Percentiles rank a stretch among this genome's conserved stretches.
These are phyloP conservation scores for Helicoverpa assulta DNA, from an alignment of 2,888 invertebrate species.

Conservation along the genomic window DNA sequence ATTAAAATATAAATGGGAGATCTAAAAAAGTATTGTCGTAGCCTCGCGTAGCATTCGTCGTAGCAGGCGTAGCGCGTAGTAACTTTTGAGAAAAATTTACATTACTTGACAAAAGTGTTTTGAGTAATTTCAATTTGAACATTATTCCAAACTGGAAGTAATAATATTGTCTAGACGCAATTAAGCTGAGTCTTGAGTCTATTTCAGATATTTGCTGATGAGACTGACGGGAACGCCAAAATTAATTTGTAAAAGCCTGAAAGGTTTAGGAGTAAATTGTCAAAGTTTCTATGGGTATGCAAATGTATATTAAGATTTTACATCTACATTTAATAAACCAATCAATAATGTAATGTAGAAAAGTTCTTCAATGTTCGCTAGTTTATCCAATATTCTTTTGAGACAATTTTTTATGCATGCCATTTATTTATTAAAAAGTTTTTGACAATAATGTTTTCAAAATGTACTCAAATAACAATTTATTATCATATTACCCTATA, in stretches of 20 bases:
- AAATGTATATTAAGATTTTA: not conserved
- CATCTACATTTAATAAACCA: not conserved
- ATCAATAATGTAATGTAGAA: not conserved
- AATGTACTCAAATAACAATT: slow-evolving; percentile 51
- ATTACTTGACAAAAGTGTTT: slow-evolving; percentile 9
- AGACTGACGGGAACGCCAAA: not conserved
- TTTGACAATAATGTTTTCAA: slow-evolving; percentile 44
- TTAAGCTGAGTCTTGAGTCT: slow-evolving; percentile 12
- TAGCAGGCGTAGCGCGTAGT: slow-evolving; percentile 45
- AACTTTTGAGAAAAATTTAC: slow-evolving; percentile 20
- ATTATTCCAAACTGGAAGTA: slow-evolving; percentile 9
- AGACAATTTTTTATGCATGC: not conserved
- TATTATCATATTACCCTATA: slow-evolving; percentile 48
- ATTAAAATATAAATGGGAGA: not conserved
- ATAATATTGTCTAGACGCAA: slow-evolving; percentile 30
- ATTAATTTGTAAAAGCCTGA: not conserved
- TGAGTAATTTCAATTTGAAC: not conserved
- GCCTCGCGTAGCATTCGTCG: slow-evolving; percentile 43
- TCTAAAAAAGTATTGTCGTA: slow-evolving; percentile 17
- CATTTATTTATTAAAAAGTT: slow-evolving; percentile 17
- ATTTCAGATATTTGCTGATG: slow-evolving; percentile 8
- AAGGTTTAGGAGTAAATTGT: not conserved
- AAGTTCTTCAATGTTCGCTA: slow-evolving; percentile 4
- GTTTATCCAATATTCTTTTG: slow-evolving; percentile 5
- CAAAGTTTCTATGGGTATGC: not conserved